Base-by-base conservation (phyloP, 2,888 invertebrate species). In the Drosophila conformis region DNA sequence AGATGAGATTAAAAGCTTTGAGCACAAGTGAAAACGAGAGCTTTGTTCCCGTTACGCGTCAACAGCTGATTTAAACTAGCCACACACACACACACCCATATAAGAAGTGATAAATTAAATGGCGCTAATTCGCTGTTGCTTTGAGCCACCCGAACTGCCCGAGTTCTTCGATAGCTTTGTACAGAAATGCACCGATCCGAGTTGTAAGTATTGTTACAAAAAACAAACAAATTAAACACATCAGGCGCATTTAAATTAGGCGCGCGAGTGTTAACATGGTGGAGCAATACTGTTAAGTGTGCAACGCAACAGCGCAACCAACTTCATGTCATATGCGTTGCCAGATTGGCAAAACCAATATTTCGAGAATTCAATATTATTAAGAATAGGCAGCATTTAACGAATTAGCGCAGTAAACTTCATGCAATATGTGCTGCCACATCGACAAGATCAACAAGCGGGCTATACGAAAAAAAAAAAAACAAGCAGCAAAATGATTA, bases 131-230 rank as follows among this genome's bases (percentile, higher is more conserved):
- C 96, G 95, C 92, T 97, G 97, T 93, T 97, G 97, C 93, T 97
- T 97, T 92, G 96, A 97, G 91, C 94, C 95, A 61, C 94, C 95
- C 25, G 96, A 97, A 90, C 94, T 96, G 42, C 95, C 96, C 21
- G 96, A 97, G 92, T 95, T 96, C 91, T 93, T 97, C 76, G 97
- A 97, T 87, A 95, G 95, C 27, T 95, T 96, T 86, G 94, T 96
- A 49, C 95, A 96, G 93, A 97, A 97, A 94, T 97, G 97, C 92
- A 96, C 97, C 53, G 96, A 96, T 93, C 96, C 96, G 67, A 95
- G 96, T 90, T 97, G 97, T 97, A 94, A 97, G 97, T 96, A 94
- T 35, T 31, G 33, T 13, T 21, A 13, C n/a, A 10, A 64, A 18
- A 33, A 5, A n/a, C n/a, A 35, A 40, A 35, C 18, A 51, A 60